These are phyloP conservation scores for Mobula hypostoma DNA, from an alignment of 2,113 vertebrate species.

Conservation along the genomic window DNA sequence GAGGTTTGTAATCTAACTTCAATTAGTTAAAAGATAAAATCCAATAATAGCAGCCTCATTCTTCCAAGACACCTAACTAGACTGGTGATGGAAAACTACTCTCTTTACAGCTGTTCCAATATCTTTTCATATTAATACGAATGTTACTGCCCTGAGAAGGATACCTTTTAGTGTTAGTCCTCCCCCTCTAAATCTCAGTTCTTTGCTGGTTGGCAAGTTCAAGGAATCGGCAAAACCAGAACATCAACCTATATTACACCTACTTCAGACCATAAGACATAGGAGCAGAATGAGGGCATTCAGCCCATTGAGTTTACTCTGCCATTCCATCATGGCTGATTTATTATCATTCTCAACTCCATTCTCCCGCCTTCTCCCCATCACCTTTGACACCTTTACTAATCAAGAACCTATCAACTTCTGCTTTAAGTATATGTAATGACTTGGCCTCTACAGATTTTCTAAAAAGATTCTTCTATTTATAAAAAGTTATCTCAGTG, in stretches of 20 bases:
- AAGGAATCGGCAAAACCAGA: not conserved
- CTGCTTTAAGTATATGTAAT: no score
- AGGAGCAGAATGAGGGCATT: no score
- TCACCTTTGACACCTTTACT: no score
- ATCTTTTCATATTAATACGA: not conserved
- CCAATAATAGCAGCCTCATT: not conserved
- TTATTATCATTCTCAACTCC: no score
- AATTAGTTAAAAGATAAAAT: not conserved
- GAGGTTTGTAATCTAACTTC: not conserved
- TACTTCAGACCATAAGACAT: not conserved
- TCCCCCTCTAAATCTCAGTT: not conserved
- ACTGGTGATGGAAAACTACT: not conserved
- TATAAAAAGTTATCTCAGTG: not conserved
- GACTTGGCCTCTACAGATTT: no score
- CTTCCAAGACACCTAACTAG: not conserved
- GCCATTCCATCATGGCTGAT: no score
- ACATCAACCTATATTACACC: not conserved
- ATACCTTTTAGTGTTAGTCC: not conserved
- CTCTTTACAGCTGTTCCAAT: not conserved
- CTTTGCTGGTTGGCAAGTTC: not conserved
- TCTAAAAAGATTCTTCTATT: not conserved
- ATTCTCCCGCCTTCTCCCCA: no score
- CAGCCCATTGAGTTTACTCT: no score
- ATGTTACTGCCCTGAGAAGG: not conserved
- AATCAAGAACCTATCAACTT: no score